Evolutionary conservation across 2,888 invertebrate species (phyloP), one percentile per base, ranked within the genome.

Genomic region (Scrobipalpa costella): DNA sequence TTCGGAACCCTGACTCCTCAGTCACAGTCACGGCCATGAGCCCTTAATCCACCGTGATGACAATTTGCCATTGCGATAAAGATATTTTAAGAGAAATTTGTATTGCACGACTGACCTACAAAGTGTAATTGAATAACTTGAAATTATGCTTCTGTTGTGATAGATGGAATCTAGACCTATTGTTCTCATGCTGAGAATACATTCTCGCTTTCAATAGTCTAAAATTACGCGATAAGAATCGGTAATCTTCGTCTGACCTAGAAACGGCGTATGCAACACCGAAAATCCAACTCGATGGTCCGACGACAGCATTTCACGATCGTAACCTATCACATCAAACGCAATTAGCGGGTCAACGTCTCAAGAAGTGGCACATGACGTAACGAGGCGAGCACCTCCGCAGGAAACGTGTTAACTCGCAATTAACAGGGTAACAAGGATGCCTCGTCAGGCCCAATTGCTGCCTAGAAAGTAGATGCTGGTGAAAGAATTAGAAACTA

Each of bases 281-380:
- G 71, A 80, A 78, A 79, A 61, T 61, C 57, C 55, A 60, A 65
- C 62, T 72, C 71, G 75, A 75, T 71, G 72, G 74, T 74, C 72
- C 73, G 71, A 74, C 76, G 83, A 84, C 84, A 80, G 77, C 76
- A 75, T 78, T 81, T 82, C 77, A 79, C 77, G 80, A 79, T 77
- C 75, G 79, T 79, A 83, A 85, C 84, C 83, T 83, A 84, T 85
- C 80, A 81, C 79, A 80, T 81, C 75, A 78, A 77, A 79, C 72
- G 79, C 83, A 84, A 85, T 85, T 85, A 85, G 85, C 81, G 77
- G 87, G 87, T 87, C 87, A 86, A 76, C 79, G 79, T 78, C 79
- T 78, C 73, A 76, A 78, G 77, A 84, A 83, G 83, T 83, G 76
- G 80, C 79, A 75, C 80, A 69, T 89, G 86, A 88, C 81, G 85